Evolutionary conservation across 2,888 invertebrate genomes (phyloP).

Genomic region (Tipula lateralis): DNA sequence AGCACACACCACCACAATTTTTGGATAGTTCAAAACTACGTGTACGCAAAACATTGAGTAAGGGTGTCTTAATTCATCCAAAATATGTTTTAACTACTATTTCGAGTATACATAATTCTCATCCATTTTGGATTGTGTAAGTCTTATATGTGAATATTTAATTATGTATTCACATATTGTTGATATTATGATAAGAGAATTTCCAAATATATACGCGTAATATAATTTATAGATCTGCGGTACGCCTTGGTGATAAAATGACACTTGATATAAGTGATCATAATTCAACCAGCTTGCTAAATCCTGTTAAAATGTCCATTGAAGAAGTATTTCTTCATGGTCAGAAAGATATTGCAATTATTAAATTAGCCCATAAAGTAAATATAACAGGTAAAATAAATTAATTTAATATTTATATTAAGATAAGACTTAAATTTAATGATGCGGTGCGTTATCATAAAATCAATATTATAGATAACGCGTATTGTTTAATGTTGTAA

Average conservation of each 20-base stretch:
- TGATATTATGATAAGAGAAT: background rate
- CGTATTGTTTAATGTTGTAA: background rate
- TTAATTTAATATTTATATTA: background rate
- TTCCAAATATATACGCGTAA: background rate
- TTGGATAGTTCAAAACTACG: conserved; percentile 21
- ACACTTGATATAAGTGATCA: conserved; percentile 33
- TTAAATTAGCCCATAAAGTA: conserved; percentile 34
- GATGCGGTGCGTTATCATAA: background rate
- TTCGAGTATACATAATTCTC: conserved; percentile 37
- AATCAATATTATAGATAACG: background rate
- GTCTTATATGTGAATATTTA: background rate
- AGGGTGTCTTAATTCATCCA: conserved; percentile 36
- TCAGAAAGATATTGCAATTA: conserved; percentile 36
- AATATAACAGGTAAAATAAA: conserved; percentile 33
- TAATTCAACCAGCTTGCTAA: conserved; percentile 31
- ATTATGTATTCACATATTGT: background rate
- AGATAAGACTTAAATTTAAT: background rate
- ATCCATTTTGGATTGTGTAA: conserved; percentile 37
- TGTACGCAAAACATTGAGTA: conserved; percentile 35
- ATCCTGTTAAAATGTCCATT: conserved; percentile 33
- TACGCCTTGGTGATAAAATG: conserved; percentile 36
- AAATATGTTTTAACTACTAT: conserved; percentile 37
- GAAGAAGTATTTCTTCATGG: conserved; percentile 36
- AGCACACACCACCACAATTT: conserved; percentile 35
- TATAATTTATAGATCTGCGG: conserved; percentile 33